Evolutionary conservation across 2,113 vertebrate species (phyloP).

Genomic region (Catharus bicknelli): DNA sequence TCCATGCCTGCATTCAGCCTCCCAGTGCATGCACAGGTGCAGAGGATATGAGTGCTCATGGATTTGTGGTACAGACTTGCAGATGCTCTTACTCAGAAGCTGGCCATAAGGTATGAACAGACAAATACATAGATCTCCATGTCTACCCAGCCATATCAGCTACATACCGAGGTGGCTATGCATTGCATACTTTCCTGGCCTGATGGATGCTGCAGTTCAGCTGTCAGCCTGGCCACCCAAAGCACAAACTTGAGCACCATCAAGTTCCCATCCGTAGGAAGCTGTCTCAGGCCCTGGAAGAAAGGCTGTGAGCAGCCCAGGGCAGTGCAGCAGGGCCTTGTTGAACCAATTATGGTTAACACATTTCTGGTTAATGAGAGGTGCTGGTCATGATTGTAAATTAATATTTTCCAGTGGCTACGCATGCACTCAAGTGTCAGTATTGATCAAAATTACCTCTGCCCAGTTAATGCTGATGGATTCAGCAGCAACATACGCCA

Average conservation of each 20-base stretch:
- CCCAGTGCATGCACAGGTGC: background rate
- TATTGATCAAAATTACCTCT: conserved; percentile 79
- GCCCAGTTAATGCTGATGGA: conserved; percentile 77
- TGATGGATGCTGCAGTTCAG: background rate
- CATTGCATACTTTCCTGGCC: background rate
- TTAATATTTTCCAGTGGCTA: conserved; percentile 74
- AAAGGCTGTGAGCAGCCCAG: background rate
- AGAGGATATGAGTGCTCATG: background rate
- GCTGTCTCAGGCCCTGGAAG: background rate
- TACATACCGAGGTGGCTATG: background rate
- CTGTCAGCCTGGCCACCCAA: conserved; percentile 3
- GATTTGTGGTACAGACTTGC: background rate
- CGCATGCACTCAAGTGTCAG: conserved; percentile 73
- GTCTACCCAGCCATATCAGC: conserved; percentile 2
- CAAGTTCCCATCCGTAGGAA: background rate
- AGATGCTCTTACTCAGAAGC: background rate
- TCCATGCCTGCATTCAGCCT: background rate
- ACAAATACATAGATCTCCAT: background rate
- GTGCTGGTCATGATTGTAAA: conserved; percentile 67
- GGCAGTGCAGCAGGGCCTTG: conserved; percentile 19
- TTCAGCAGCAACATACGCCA: conserved; percentile 69
- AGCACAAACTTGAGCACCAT: background rate
- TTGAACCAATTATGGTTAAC: conserved; percentile 70
- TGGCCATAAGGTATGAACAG: background rate
- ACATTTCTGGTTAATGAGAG: conserved; percentile 66